These are phyloP conservation scores for Stenoptilia bipunctidactyla DNA, from an alignment of 2,888 invertebrate genomes.

Conservation along the genomic window DNA sequence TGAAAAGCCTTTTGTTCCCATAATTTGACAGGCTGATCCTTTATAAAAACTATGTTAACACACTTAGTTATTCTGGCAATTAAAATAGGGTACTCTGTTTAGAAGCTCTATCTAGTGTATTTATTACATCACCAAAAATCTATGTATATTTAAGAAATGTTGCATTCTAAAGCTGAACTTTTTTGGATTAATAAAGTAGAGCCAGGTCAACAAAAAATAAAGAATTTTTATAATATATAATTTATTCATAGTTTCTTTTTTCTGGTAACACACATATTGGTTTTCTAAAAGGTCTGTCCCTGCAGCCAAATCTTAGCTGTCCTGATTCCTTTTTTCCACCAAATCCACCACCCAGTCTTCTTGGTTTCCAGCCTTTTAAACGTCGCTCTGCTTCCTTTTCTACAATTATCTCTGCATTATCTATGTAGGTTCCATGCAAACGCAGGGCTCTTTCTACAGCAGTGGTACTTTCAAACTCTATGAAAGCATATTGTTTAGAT, in stretches of 20 bases:
- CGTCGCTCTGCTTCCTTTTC: conserved; percentile 82
- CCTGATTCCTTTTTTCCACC: conserved; percentile 90
- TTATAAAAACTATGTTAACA: too few species aligned
- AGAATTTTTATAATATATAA: not conserved
- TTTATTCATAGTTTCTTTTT: conserved; percentile 1
- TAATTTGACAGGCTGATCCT: too few species aligned
- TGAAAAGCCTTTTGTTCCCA: too few species aligned
- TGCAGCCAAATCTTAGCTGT: conserved; percentile 88
- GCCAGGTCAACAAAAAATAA: not conserved
- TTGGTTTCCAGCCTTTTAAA: conserved; percentile 85
- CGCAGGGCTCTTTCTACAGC: conserved; percentile 75
- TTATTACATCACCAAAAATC: not conserved
- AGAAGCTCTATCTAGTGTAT: not conserved
- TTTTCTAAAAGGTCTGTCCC: conserved; percentile 80
- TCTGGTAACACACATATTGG: conserved; percentile 45
- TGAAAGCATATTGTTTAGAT: conserved; percentile 87
- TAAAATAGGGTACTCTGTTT: conserved; percentile 6
- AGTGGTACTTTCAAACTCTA: conserved; percentile 78
- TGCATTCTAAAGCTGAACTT: too few species aligned
- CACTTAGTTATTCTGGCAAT: conserved; percentile 10
- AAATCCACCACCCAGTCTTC: conserved; percentile 89
- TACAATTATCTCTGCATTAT: conserved; percentile 76
- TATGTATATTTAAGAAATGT: too few species aligned
- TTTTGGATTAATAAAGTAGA: too few species aligned
- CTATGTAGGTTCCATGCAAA: conserved; percentile 73